A percentile compares a stretch with the other conserved stretches of the same genome.
Conservation (phyloP, 2,113 vertebrate genomes). For the Nerophis lumbriciformis region DNA sequence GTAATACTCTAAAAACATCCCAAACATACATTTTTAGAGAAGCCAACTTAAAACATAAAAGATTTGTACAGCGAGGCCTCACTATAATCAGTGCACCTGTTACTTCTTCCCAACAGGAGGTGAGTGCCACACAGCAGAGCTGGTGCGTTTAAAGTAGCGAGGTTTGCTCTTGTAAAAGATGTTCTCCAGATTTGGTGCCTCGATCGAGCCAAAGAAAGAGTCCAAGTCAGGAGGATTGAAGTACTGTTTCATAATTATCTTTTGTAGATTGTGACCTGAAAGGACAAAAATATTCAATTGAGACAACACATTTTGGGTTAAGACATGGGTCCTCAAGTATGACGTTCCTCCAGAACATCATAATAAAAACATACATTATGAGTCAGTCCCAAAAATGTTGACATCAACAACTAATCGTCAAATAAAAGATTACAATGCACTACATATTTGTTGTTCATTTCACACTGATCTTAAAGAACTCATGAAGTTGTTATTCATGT, state of each 20-base stretch:
- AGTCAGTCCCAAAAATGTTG: too few relatives aligned
- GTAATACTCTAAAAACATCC: background rate
- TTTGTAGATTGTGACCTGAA: slow-evolving; percentile 76
- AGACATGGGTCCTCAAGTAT: background rate
- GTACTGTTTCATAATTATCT: slow-evolving; percentile 82
- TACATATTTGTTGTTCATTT: too few relatives aligned
- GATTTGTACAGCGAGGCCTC: slow-evolving; percentile 36
- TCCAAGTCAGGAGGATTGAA: slow-evolving; percentile 75
- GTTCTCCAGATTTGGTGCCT: slow-evolving; percentile 77
- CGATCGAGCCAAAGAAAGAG: slow-evolving; percentile 75
- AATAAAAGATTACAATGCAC: too few relatives aligned
- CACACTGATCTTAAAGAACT: too few relatives aligned
- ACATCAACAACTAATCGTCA: too few relatives aligned
- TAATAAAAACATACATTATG: too few relatives aligned
- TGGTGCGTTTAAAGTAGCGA: slow-evolving; percentile 91
- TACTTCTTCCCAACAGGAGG: slow-evolving; percentile 67
- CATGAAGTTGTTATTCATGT: too few relatives aligned
- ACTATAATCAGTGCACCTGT: slow-evolving; percentile 20
- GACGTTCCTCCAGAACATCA: too few relatives aligned
- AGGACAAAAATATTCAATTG: background rate
- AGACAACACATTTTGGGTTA: background rate
- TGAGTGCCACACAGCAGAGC: slow-evolving; percentile 90
- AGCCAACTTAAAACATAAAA: slow-evolving; percentile 12
- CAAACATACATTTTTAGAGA: slow-evolving; percentile 32
- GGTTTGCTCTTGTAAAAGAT: slow-evolving; percentile 93